A percentile compares a stretch with the other conserved stretches of the same genome.
These are phyloP conservation scores for Cabera pusaria DNA, from an alignment of 2,888 invertebrate species.

Conservation along the genomic window DNA sequence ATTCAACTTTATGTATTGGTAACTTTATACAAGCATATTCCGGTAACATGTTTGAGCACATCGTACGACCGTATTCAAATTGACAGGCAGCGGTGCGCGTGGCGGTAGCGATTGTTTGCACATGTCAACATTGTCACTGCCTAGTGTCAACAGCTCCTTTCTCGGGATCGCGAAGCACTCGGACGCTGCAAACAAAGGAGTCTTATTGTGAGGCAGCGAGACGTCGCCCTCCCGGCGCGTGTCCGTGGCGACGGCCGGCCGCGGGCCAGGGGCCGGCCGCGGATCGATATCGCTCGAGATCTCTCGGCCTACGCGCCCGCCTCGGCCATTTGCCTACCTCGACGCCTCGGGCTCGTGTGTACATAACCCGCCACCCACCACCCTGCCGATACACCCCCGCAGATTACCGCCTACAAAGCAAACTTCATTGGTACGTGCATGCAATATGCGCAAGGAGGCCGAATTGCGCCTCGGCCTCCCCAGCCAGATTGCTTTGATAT, in stretches of 20 bases:
- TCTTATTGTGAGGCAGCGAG: constrained; percentile 76
- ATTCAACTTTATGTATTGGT: no score
- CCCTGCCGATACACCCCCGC: constrained; percentile 75
- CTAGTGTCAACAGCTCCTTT: constrained; percentile 41
- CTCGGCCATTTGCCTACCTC: constrained; percentile 83
- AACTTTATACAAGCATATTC: constrained; percentile 2
- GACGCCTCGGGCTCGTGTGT: constrained; percentile 81
- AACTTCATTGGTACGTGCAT: constrained; percentile 83
- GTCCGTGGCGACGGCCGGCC: constrained; percentile 68
- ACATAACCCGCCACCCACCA: constrained; percentile 78
- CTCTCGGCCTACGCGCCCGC: constrained; percentile 77
- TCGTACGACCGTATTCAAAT: constrained; percentile 10
- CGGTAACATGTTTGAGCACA: constrained; percentile 6
- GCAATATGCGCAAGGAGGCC: constrained; percentile 83
- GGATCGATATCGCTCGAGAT: constrained; percentile 81
- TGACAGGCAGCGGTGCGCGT: constrained; percentile 9
- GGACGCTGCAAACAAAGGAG: constrained; percentile 75
- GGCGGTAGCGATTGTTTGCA: constrained; percentile 27
- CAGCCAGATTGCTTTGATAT: constrained; percentile 76
- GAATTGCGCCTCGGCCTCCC: constrained; percentile 70
- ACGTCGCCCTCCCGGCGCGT: constrained; percentile 64
- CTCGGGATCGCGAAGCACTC: constrained; percentile 37
- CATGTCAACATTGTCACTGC: constrained; percentile 39
- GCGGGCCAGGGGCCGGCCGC: constrained; percentile 49
- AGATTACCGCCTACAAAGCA: constrained; percentile 84